Evolutionary conservation across 2,113 vertebrate genomes (phyloP).

Genomic region (Canis aureus): DNA sequence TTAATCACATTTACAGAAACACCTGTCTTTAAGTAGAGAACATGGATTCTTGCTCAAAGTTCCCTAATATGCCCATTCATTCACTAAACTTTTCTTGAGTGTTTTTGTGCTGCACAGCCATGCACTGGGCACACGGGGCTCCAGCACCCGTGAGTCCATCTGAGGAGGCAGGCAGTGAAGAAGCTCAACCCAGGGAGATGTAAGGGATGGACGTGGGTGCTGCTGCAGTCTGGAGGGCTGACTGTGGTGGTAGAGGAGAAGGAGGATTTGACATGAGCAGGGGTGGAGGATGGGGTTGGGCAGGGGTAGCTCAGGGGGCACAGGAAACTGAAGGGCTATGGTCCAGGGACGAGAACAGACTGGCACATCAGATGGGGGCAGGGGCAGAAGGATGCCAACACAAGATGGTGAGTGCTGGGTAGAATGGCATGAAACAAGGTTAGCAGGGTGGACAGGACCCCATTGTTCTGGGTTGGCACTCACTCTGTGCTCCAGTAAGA

Average conservation of each 20-base stretch:
- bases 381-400: background rate
- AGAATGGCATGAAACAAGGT: no score
- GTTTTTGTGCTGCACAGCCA: no score
- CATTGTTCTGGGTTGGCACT: background rate
- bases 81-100: background rate
- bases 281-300: background rate
- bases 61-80: background rate
- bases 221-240: background rate
- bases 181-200: background rate
- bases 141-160: accelerated
- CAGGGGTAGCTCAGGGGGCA: background rate
- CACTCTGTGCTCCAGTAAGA: background rate
- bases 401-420: background rate
- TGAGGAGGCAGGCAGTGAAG: background rate
- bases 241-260: no score
- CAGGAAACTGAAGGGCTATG: background rate
- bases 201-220: accelerated
- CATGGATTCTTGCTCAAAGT: no score
- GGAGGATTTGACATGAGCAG: background rate
- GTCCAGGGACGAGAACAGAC: background rate
- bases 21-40: background rate
- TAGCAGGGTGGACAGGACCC: background rate
- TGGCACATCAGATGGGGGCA: background rate
- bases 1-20: background rate
- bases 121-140: background rate